Percentiles rank a stretch among this genome's conserved stretches.
Evolutionary conservation across 2,113 vertebrate species (phyloP).

Genomic region (Balaenoptera acutorostrata): DNA sequence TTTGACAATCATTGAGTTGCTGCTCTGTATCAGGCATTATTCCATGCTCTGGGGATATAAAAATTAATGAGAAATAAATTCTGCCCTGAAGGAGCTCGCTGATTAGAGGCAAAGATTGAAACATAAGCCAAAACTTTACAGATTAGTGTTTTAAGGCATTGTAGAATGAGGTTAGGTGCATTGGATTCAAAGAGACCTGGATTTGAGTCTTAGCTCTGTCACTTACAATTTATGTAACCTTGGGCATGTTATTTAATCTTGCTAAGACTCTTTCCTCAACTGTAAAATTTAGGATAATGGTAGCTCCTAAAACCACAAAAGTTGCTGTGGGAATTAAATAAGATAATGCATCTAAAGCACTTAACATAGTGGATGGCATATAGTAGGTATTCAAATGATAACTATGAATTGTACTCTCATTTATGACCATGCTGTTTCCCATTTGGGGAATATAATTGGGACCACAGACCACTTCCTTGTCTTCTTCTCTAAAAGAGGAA

Average conservation of each 20-base stretch:
- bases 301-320: background rate
- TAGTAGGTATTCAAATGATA: background rate
- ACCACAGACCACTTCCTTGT: background rate
- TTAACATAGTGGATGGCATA: background rate
- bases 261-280: background rate
- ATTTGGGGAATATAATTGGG: background rate
- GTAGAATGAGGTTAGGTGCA: background rate
- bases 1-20: constrained; percentile 4
- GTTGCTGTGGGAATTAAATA: background rate
- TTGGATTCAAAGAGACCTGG: background rate
- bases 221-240: background rate
- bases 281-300: constrained; percentile 16
- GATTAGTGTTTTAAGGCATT: background rate
- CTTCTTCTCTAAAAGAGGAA: background rate
- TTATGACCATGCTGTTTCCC: background rate
- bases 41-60: background rate
- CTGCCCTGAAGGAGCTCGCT: constrained; percentile 26
- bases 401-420: background rate
- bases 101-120: constrained; percentile 37
- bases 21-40: constrained; percentile 23
- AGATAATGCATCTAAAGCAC: background rate
- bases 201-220: background rate
- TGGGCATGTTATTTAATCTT: background rate
- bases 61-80: constrained; percentile 60
- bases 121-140: background rate